phyloP scores from a whole-genome alignment of 1,140 invertebrate species.

The Apis florea region DNA sequence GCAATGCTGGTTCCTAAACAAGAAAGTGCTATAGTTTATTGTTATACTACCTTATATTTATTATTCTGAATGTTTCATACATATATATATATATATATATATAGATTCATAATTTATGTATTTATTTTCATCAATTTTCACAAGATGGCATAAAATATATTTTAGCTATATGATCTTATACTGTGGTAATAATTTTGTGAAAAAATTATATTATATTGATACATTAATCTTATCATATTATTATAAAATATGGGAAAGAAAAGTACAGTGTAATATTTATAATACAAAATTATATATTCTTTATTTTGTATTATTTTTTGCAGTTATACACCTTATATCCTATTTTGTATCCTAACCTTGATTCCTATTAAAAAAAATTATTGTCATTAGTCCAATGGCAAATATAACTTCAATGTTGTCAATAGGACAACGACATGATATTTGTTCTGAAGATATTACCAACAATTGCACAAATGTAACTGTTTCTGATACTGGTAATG shows the following conservation, averaged over 20 bases:
- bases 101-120: not conserved
- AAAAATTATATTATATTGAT: not conserved
- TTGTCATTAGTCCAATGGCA: constrained; percentile 32
- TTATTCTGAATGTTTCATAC: not conserved
- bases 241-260: constrained; percentile 9
- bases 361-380: not conserved
- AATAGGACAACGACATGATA: constrained; percentile 25
- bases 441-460: constrained; percentile 22
- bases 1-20: no score
- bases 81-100: not conserved
- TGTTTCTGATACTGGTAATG: not conserved
- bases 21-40: no score
- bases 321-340: not conserved
- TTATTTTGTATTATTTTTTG: constrained; percentile 19
- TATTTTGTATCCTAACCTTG: constrained; percentile 22
- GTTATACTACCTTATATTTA: not conserved
- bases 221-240: not conserved
- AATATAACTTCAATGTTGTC: constrained; percentile 37
- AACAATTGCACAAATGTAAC: constrained; percentile 22
- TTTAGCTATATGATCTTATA: constrained; percentile 4
- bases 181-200: not conserved
- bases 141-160: constrained; percentile 20
- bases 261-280: constrained; percentile 23
- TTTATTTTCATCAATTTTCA: constrained; percentile 17
- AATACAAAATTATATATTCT: not conserved